Evolutionary conservation across 2,797 vertebrate genomes (phyloP), one percentile per base, ranked within the genome.

Genomic region (Chelon auratus): DNA sequence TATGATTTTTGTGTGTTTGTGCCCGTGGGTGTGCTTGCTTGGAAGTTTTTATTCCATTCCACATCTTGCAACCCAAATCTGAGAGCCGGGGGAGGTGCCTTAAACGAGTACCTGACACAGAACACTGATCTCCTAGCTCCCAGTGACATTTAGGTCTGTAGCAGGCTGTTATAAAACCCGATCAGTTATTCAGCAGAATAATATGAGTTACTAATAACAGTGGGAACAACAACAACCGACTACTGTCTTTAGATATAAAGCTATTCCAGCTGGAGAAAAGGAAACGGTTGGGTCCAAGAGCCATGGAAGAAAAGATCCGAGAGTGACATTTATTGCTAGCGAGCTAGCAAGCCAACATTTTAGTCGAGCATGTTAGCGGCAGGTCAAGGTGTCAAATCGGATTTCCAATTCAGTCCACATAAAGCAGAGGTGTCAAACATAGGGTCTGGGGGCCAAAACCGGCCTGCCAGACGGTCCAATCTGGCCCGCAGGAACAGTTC

Each of bases 141-240:
- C 62, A 15, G 24, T 57, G 42, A 63, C 65, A 72, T 68, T 74
- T 48, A 58, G 30, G 10, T 51, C 37, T 33, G 45, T 51, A 48
- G 39, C 30, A 12, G 40, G 20, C 20, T 9, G 24, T 48, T 47
- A 36, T 10, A 33, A n/a, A 75, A 52, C 43, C 17, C 33, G 18
- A 17, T 30, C 5, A 43, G 68, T 53, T 45, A 20, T 48, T 40
- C 24, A 50, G 17, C 17, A 2, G 10, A 37, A 43, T 9, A 47
- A 59, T 60, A 53, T 71, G 18, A 59, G 24, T 9, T 42, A 52
- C 15, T 52, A 30, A 60, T 17, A 4, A 40, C 17, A 30, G 45
- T 3, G n/a, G 39, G 10, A 45, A 60, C 4, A 39, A 3, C 9
- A 11, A 24, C n/a, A 43, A 43, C 4, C 17, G 42, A 43, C 5